A percentile compares a stretch with the other conserved stretches of the same genome.
Evolutionary conservation across 2,888 invertebrate species (phyloP).

Genomic region (Eugnorisma glareosa): DNA sequence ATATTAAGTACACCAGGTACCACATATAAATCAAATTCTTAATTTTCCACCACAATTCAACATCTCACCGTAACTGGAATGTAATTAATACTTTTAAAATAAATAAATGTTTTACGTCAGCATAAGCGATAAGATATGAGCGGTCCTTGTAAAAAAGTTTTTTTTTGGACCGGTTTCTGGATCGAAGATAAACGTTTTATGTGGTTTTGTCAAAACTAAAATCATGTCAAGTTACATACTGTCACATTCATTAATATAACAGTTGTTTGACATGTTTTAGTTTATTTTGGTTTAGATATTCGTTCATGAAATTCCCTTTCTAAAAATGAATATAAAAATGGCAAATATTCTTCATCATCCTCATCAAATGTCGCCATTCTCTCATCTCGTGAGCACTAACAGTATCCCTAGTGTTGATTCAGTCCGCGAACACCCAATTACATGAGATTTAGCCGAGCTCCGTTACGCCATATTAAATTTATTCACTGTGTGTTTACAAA

Average conservation of each 20-base stretch:
- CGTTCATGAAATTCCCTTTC: not conserved
- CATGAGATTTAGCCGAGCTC: conserved; percentile 63
- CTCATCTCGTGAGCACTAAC: conserved; percentile 48
- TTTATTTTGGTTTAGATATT: not conserved
- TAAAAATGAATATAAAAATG: too few species aligned
- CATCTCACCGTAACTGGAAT: conserved; percentile 40
- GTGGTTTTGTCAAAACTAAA: not conserved
- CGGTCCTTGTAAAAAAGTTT: not conserved
- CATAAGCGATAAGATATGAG: conserved; percentile 34
- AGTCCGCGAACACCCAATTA: conserved; percentile 67
- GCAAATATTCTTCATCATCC: not conserved
- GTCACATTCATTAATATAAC: not conserved
- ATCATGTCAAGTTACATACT: not conserved
- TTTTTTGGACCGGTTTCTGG: not conserved
- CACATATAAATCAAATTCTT: conserved; percentile 36
- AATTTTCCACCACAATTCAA: conserved; percentile 26
- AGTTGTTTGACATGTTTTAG: not conserved
- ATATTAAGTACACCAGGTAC: not conserved
- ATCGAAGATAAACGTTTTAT: too few species aligned
- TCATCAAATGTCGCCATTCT: conserved; percentile 15
- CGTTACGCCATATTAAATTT: conserved; percentile 69
- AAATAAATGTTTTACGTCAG: conserved; percentile 49
- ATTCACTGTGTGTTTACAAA: conserved; percentile 59
- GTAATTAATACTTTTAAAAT: conserved; percentile 65
- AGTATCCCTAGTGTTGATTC: conserved; percentile 56